Base-by-base conservation (phyloP, 1,140 invertebrate genomes). In the Ceratina calcarata region DNA sequence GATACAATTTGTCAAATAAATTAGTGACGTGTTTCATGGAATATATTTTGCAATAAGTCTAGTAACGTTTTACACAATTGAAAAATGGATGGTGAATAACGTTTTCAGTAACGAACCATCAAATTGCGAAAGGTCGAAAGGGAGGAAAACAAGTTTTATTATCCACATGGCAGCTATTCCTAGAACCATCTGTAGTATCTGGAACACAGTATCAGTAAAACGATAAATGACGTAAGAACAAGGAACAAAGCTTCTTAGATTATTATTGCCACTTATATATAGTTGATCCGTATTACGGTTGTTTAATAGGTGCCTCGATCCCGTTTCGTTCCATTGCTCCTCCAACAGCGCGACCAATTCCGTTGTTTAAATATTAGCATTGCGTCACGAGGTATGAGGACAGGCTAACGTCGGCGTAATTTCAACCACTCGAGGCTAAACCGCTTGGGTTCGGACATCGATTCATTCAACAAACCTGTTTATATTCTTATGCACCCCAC, bases 261-360 rank as follows among this genome's bases (percentile, higher is more conserved):
- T 71, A 62, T 78, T 71, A 62, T 78, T 71, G 24, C 24, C 20
- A 22, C 6, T 37, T 58, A 67, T 20, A 20, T 58, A 68, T 15
- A 20, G n/a, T 27, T 15, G 27, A 22, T 55, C 27, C 20, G 12
- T 55, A 18, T 37, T 51, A 20, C 12, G 61, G 20, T 37, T 20
- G 8, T 15, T 37, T 65, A 68, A 60, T 61, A 45, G 53, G 4
- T 13, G 24, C 18, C 37, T 61, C 13, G 22, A 18, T 67, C 24
- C 24, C 1, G 0, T 73, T 24, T 51, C 32, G 61, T 68, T 18
- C 24, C 37, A 27, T 24, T 22, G 37, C 15, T 4, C 12, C 57
- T n/a, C 22, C 24, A 12, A 1, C 12, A 7, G 18, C 15, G 4
- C 0, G 7, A 4, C 13, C 15, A 27, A 66, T 58, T 74, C 51